Base-by-base conservation (phyloP, 2,888 invertebrate genomes). In the Tanytarsus gracilentus region DNA sequence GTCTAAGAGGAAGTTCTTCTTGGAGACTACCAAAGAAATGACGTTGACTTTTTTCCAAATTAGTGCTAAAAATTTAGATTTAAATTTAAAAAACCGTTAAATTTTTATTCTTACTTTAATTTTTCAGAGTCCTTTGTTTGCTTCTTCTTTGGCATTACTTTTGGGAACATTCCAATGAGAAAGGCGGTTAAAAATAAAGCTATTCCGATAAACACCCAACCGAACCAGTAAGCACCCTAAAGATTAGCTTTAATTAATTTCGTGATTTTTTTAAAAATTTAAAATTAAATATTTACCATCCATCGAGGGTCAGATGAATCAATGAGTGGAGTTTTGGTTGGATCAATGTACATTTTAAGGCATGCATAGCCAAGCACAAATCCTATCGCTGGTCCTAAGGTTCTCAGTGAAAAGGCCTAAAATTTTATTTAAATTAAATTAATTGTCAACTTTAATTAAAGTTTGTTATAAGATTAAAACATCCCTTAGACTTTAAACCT, bases 151-250 rank as follows among this genome's bases (percentile, higher is more conserved):
- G 77, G 78, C 59, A 81, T 69, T 62, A 78, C 72, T 49, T 76
- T 74, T 0, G 86, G 86, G 66, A 85, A 86, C 66, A 83, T 74
- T 1, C 81, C 81, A 62, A 86, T 78, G 1, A 85, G 71, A 11
- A 82, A 67, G 0, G 82, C 77, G 62, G 83, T 79, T 18, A 82
- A 64, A 16, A 80, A 71, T 78, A 84, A 81, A 0, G 79, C 69
- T 0, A 72, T 68, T 9, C 75, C 74, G 8, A 75, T 63, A 29
- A 79, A 72, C 23, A 78, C 75, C 80, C 80, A 80, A 11, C 83
- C 85, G n/a, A 85, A 72, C 86, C 86, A 86, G 85, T 85, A 86
- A 8, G 86, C 85, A 18, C 86, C 86, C 64, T 74, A 30, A 51
- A 60, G 33, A 26, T 3, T 21, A 16, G 16, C n/a, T 21, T 4